phyloP scores from a whole-genome alignment of 2,888 invertebrate species.

The Epiblema foenella region DNA sequence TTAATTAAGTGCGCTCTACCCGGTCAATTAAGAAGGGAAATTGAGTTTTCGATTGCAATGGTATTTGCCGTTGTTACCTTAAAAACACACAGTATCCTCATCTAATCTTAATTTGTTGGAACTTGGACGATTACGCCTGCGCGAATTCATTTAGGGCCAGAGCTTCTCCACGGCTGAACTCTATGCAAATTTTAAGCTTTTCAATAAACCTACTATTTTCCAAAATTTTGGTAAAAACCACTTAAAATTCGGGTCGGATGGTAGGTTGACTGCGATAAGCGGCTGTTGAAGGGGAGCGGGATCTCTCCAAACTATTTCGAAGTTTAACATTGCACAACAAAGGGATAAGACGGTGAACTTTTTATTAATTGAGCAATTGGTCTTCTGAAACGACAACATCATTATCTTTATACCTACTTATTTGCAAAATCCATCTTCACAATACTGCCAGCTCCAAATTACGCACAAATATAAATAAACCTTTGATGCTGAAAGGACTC shows the following conservation, averaged over 20 bases:
- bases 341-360: neutral
- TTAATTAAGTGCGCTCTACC: conserved; percentile 53
- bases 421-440: neutral
- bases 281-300: conserved; percentile 16
- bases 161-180: conserved; percentile 43
- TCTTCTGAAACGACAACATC: neutral
- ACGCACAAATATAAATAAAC: neutral
- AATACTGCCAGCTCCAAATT: neutral
- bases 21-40: conserved; percentile 56
- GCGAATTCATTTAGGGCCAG: conserved; percentile 61
- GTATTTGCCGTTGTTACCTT: conserved; percentile 65
- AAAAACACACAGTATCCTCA: conserved; percentile 68
- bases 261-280: conserved; percentile 24
- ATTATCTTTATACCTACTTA: neutral
- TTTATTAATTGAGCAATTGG: neutral
- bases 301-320: conserved; percentile 5
- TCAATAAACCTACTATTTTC: conserved; percentile 42
- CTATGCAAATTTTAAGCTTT: conserved; percentile 42
- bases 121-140: conserved; percentile 68
- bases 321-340: neutral
- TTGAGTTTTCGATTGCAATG: conserved; percentile 68
- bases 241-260: conserved; percentile 35
- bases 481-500: neutral
- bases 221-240: conserved; percentile 35
- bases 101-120: conserved; percentile 77